Conservation (phyloP, 2,888 invertebrate species). For the Lasioglossum leucozonium region DNA sequence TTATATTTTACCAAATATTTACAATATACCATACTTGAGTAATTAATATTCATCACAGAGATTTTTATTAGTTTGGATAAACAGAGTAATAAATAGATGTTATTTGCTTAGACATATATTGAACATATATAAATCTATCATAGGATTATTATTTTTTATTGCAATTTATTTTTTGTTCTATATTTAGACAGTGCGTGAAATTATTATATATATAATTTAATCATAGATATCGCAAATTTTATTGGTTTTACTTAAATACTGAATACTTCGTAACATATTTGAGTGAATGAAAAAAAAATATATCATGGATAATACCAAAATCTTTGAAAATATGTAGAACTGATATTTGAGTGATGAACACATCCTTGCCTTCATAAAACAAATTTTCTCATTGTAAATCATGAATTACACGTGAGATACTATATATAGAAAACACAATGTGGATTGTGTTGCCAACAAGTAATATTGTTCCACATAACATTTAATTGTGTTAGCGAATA, state of each 20-base stretch:
- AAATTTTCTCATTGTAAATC: slow-evolving; percentile 61
- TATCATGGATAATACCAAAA: slow-evolving; percentile 20
- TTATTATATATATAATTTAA: slow-evolving; percentile 31
- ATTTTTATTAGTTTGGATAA: slow-evolving; percentile 24
- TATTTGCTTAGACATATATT: not conserved
- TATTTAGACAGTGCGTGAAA: slow-evolving; percentile 25
- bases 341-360: slow-evolving; percentile 44
- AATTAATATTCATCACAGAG: not conserved
- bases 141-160: slow-evolving; percentile 17
- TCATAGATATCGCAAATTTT: slow-evolving; percentile 22
- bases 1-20: slow-evolving; percentile 6
- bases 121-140: not conserved
- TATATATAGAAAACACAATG: slow-evolving; percentile 67
- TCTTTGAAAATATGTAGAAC: slow-evolving; percentile 17
- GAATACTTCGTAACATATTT: slow-evolving; percentile 5
- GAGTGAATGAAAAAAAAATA: slow-evolving; percentile 1
- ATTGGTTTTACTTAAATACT: slow-evolving; percentile 22
- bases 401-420: slow-evolving; percentile 65
- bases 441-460: slow-evolving; percentile 58
- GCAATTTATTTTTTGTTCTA: slow-evolving; percentile 6
- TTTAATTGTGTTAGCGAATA: slow-evolving; percentile 75
- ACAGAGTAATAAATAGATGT: slow-evolving; percentile 11
- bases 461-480: slow-evolving; percentile 71
- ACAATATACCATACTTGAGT: not conserved
- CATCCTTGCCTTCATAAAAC: slow-evolving; percentile 63